These are phyloP conservation scores for Tauraco hartlaubi DNA, from an alignment of 2,797 vertebrate genomes.

Conservation along the genomic window DNA sequence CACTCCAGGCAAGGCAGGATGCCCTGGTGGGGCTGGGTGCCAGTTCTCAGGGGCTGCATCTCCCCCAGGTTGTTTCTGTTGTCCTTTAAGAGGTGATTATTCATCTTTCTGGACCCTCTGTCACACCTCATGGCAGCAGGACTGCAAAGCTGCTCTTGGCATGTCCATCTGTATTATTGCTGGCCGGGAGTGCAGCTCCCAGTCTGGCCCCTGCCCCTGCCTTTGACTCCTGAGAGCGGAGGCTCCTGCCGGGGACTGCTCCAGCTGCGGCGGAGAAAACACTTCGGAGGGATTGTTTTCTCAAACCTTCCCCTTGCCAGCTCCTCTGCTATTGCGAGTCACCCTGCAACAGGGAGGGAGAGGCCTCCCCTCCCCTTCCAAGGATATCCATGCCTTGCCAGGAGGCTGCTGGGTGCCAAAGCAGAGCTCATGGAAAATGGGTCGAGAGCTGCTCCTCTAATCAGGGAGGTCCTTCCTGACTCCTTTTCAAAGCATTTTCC, in stretches of 20 bases:
- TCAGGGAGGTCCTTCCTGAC: constrained; percentile 64
- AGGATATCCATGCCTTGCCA: background rate
- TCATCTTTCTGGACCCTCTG: background rate
- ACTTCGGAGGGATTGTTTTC: background rate
- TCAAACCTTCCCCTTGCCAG: background rate
- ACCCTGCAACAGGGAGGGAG: background rate
- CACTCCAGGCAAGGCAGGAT: background rate
- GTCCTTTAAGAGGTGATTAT: background rate
- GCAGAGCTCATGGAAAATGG: background rate
- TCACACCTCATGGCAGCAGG: background rate
- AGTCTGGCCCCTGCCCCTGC: constrained; percentile 60
- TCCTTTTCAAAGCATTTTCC: constrained; percentile 38
- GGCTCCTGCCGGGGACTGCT: constrained; percentile 37
- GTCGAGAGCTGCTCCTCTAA: constrained; percentile 14
- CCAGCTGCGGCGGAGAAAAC: background rate
- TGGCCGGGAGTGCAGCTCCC: constrained; percentile 47
- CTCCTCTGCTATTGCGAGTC: background rate
- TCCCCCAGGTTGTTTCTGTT: background rate
- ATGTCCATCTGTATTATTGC: constrained; percentile 49
- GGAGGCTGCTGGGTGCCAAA: background rate
- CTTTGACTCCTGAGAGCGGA: constrained; percentile 11
- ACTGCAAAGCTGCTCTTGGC: constrained; percentile 32
- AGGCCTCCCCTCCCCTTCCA: background rate
- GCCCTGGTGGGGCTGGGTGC: accelerated
- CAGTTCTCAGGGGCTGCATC: background rate